phyloP scores from a whole-genome alignment of 2,797 vertebrate genomes.

The Macrochelys suwanniensis region DNA sequence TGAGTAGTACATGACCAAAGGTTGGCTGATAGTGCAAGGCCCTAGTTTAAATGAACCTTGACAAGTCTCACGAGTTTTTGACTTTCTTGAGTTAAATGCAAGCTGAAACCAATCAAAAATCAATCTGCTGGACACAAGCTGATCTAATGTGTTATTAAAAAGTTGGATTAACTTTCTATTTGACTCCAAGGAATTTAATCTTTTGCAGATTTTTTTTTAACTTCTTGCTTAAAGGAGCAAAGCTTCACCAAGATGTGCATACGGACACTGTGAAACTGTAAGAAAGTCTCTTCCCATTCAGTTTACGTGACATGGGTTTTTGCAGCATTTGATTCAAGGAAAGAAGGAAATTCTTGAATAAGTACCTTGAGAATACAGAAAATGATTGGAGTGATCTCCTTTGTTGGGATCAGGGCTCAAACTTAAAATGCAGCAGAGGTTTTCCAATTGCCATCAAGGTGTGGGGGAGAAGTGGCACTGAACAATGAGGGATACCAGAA shows the following conservation, averaged over 20 bases:
- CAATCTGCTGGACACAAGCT: constrained; percentile 38
- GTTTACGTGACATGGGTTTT: constrained; percentile 26
- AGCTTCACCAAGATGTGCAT: constrained; percentile 39
- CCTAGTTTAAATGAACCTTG: background rate
- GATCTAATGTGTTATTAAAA: constrained; percentile 38
- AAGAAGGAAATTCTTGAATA: constrained; percentile 37
- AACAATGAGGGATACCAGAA: background rate
- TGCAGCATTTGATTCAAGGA: constrained; percentile 60
- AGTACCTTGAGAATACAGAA: constrained; percentile 26
- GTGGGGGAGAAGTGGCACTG: background rate
- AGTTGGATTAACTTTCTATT: constrained; percentile 65
- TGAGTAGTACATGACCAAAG: background rate
- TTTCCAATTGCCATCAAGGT: constrained; percentile 5
- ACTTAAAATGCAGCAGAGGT: background rate
- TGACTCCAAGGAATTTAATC: constrained; percentile 55
- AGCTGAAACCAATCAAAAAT: constrained; percentile 59
- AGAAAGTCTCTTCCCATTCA: constrained; percentile 60
- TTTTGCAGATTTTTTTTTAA: constrained; percentile 62
- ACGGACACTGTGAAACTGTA: background rate
- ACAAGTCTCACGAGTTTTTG: background rate
- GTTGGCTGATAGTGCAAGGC: background rate
- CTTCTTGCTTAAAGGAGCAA: constrained; percentile 42
- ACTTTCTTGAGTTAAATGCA: constrained; percentile 37
- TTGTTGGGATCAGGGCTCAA: background rate
- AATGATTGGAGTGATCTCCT: background rate